Evolutionary conservation across 2,113 vertebrate genomes (phyloP).

Genomic region (Tenebrosternarchus preto): DNA sequence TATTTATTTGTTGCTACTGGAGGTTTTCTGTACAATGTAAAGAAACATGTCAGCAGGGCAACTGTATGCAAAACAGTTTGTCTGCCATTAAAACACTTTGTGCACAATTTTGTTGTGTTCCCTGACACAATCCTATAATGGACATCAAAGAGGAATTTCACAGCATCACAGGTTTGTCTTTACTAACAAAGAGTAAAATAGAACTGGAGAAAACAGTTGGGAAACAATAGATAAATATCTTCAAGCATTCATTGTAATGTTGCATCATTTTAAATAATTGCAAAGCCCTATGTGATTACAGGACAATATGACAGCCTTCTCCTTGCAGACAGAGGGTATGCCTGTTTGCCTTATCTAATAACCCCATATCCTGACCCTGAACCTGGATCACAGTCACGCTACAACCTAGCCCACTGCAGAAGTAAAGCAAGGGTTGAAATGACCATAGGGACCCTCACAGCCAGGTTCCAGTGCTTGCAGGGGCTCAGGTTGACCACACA

Average conservation of each 20-base stretch:
- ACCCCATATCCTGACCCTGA: background rate
- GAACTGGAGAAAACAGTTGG: too few species aligned
- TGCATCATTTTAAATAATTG: background rate
- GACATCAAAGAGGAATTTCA: background rate
- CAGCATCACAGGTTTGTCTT: background rate
- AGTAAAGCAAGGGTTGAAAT: conserved; percentile 16
- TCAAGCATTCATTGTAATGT: background rate
- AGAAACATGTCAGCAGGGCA: too few species aligned
- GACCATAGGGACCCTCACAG: background rate
- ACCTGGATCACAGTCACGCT: conserved; percentile 6
- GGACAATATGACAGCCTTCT: background rate
- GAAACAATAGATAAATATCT: background rate
- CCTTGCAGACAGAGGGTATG: background rate
- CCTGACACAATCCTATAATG: too few species aligned
- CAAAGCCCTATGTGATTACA: background rate
- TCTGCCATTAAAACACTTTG: too few species aligned
- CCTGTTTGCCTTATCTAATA: background rate
- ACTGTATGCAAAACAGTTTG: too few species aligned
- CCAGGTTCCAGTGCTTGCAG: background rate
- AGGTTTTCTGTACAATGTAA: too few species aligned
- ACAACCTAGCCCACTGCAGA: conserved; percentile 12
- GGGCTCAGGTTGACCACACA: background rate
- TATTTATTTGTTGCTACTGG: too few species aligned
- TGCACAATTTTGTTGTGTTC: too few species aligned
- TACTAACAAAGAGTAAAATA: background rate